Base-by-base conservation (phyloP, 2,113 vertebrate genomes). In the Alosa alosa region DNA sequence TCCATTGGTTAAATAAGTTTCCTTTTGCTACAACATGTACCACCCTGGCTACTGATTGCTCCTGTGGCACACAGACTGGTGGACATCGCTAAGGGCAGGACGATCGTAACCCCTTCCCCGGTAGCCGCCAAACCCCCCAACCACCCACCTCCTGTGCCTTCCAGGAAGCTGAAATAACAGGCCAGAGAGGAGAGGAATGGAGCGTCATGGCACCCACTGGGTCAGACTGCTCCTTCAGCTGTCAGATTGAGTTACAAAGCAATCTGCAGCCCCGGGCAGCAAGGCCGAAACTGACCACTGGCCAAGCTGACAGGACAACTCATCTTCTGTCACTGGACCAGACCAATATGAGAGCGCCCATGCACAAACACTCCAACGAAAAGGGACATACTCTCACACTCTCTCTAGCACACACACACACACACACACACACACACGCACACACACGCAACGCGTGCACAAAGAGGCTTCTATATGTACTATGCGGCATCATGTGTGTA, bases 291-390 rank as follows among this genome's bases (percentile, higher is more conserved):
- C 90, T 94, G 93, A 94, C 94, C 94, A 93, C 90, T 89, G 92
- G 93, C 88, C 92, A 90, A 93, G 93, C 91, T 93, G 94, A 94
- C 93, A 95, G 91, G 90, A 91, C 92, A 57, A 86, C 88, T 94
- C 92, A 94, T 87, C 89, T 87, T 93, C 91, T 88, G 82, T 83
- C 85, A 82, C 81, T 45, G 46, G 45, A 22, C 41, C 47, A 86
- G 85, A 81, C 49, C 83, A 85, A 49, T 86, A 86, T 68, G 52
- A 82, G 84, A 88, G 52, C 83, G 78, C 85, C 55, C 89, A 87
- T 82, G 55, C 78, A 82, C n/a, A 83, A 0, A 75, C 44, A 88
- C 49, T 84, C 64, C 64, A 31, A 31, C 64, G 64, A n/a, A 68
- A 89, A 25, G 84, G 47, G 72, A 78, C 72, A 39, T 31, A 78